Percentiles rank a stretch among this genome's conserved stretches.
phyloP scores from a whole-genome alignment of 2,113 vertebrate genomes.

The Casuarius casuarius region DNA sequence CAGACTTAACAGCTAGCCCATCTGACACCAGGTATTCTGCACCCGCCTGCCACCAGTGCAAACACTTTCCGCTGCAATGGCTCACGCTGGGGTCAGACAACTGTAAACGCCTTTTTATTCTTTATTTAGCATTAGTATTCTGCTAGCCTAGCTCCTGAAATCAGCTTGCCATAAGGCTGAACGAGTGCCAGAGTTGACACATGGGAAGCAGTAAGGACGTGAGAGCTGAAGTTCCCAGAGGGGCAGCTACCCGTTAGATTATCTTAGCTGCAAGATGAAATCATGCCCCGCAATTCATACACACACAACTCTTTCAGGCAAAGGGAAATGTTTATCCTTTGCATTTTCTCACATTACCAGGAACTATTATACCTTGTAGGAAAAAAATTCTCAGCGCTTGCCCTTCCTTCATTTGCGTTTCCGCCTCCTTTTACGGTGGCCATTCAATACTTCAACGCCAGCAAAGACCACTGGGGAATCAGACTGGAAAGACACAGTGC shows the following conservation, averaged over 20 bases:
- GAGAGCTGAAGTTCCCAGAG: neutral
- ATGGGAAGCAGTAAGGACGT: neutral
- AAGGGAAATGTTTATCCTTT: neutral
- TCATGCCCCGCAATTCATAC: neutral
- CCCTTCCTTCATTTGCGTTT: neutral
- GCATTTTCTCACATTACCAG: neutral
- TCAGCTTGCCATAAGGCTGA: neutral
- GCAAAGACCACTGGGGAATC: neutral
- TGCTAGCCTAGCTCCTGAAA: neutral
- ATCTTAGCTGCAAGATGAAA: neutral
- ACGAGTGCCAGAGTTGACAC: neutral
- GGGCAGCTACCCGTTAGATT: neutral
- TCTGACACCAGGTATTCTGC: neutral
- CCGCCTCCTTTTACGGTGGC: neutral
- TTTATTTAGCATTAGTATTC: neutral
- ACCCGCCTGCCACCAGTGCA: neutral
- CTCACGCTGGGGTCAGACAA: neutral
- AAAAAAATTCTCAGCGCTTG: neutral
- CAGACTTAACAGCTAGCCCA: neutral
- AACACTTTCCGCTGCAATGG: neutral
- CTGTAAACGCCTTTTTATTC: neutral
- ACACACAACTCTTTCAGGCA: neutral
- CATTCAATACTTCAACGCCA: rapidly evolving
- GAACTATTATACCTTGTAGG: neutral
- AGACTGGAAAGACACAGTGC: constrained; percentile 1